phyloP scores from a whole-genome alignment of 2,888 invertebrate genomes.

The Himalopsyche kuldschensis region DNA sequence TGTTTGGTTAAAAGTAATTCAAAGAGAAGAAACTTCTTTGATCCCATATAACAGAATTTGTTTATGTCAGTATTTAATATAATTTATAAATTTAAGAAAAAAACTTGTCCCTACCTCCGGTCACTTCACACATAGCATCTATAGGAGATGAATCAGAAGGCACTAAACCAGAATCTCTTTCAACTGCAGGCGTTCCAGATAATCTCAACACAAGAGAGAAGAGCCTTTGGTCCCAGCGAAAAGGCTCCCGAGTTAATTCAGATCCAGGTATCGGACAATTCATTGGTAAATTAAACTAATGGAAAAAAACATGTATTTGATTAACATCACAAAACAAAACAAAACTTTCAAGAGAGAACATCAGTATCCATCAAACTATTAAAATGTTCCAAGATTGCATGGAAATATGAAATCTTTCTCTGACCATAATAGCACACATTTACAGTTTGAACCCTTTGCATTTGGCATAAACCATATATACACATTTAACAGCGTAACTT shows the following conservation, averaged over 20 bases:
- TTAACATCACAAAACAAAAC: too few species aligned
- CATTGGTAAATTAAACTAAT: slow-evolving; percentile 85
- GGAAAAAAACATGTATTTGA: neutral
- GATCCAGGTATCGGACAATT: slow-evolving; percentile 93
- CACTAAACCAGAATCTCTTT: slow-evolving; percentile 84
- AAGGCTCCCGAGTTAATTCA: slow-evolving; percentile 97
- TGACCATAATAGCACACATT: too few species aligned
- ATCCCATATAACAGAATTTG: neutral
- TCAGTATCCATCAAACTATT: too few species aligned
- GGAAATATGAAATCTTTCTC: too few species aligned
- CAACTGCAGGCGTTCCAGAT: slow-evolving; percentile 87
- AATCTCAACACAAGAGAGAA: slow-evolving; percentile 92
- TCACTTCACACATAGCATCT: slow-evolving; percentile 98
- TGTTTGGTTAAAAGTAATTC: too few species aligned
- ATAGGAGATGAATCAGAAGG: slow-evolving; percentile 94
- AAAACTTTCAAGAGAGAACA: too few species aligned
- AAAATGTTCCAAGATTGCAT: too few species aligned
- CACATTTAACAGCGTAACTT: too few species aligned
- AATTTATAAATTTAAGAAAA: neutral
- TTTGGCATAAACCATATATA: too few species aligned
- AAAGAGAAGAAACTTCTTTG: neutral
- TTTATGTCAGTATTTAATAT: neutral
- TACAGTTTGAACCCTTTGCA: too few species aligned
- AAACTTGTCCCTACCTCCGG: slow-evolving; percentile 71
- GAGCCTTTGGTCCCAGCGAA: slow-evolving; percentile 98